A percentile compares a stretch with the other conserved stretches of the same genome.
Conservation (phyloP, 2,888 invertebrate species). For the Hirtodrosophila cameraria region DNA sequence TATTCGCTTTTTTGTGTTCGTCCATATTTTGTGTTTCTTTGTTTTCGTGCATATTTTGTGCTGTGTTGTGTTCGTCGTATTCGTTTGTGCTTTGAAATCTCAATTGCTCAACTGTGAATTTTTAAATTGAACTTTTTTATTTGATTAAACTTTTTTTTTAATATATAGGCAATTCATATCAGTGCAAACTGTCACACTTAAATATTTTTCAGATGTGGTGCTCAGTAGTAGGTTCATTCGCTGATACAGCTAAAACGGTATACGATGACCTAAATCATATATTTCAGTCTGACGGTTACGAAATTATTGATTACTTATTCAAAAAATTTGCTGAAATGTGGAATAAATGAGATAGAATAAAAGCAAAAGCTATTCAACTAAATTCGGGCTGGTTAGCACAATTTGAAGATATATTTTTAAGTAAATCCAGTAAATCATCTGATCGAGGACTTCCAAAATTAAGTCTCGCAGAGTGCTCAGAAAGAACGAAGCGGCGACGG, state of each 20-base stretch:
- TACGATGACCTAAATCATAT: constrained; percentile 16
- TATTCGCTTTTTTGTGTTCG: constrained; percentile 15
- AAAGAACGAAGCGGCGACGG: constrained; percentile 28
- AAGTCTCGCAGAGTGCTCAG: constrained; percentile 18
- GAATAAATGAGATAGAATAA: constrained; percentile 12
- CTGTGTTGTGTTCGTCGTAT: constrained; percentile 15
- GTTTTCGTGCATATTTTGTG: constrained; percentile 6
- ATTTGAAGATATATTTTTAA: constrained; percentile 4
- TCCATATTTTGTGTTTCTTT: constrained; percentile 11
- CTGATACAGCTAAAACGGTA: constrained; percentile 20
- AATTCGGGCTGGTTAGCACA: constrained; percentile 12
- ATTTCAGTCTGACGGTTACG: constrained; percentile 20
- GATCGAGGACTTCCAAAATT: too few species aligned
- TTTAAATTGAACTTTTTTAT: constrained; percentile 3
- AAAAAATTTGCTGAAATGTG: constrained; percentile 22
- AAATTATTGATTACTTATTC: constrained; percentile 15
- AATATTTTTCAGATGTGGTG: constrained; percentile 28
- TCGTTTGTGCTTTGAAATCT: constrained; percentile 15
- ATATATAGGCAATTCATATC: constrained; percentile 17
- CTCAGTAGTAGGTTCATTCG: constrained; percentile 17
- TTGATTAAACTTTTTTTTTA: constrained; percentile 2
- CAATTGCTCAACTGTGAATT: too few species aligned
- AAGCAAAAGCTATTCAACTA: constrained; percentile 15
- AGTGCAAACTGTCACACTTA: constrained; percentile 12
- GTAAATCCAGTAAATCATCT: constrained; percentile 7